Conservation (phyloP, 2,113 vertebrate genomes). For the Accipiter virgatus region DNA sequence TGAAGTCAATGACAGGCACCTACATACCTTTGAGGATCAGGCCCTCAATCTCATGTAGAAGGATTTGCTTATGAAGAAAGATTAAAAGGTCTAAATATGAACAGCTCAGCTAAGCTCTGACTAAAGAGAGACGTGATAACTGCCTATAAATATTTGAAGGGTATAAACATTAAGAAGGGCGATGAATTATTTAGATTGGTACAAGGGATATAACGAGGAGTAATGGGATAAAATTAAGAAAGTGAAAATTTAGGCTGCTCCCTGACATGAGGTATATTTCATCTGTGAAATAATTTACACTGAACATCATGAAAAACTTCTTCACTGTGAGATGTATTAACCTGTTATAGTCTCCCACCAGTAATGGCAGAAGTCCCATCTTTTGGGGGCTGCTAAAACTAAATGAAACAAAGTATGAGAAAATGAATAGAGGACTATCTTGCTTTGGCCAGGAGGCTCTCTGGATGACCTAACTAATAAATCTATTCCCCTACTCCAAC, state of each 20-base stretch:
- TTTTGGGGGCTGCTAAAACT: neutral
- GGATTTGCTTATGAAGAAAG: constrained; percentile 58
- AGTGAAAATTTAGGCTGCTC: constrained; percentile 49
- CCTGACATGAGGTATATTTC: constrained; percentile 38
- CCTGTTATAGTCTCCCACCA: neutral
- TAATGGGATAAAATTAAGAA: constrained; percentile 62
- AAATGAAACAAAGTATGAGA: neutral
- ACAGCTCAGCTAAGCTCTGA: constrained; percentile 45
- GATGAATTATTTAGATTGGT: constrained; percentile 65
- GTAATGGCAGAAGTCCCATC: neutral
- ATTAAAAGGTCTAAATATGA: constrained; percentile 61
- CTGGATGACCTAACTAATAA: neutral
- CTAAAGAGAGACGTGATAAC: constrained; percentile 56
- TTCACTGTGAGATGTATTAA: neutral
- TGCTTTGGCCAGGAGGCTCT: neutral
- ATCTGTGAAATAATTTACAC: constrained; percentile 53
- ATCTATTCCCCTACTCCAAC: neutral
- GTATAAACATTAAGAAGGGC: constrained; percentile 62
- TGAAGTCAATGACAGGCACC: constrained; percentile 17
- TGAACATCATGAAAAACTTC: constrained; percentile 10
- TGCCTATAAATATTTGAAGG: constrained; percentile 70
- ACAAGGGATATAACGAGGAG: constrained; percentile 50
- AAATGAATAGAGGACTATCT: neutral
- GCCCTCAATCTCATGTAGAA: constrained; percentile 3
- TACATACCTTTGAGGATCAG: constrained; percentile 47